Percentiles rank a stretch among this genome's conserved stretches.
Evolutionary conservation across 2,888 invertebrate species (phyloP).

Genomic region (Abrostola triplasia): DNA sequence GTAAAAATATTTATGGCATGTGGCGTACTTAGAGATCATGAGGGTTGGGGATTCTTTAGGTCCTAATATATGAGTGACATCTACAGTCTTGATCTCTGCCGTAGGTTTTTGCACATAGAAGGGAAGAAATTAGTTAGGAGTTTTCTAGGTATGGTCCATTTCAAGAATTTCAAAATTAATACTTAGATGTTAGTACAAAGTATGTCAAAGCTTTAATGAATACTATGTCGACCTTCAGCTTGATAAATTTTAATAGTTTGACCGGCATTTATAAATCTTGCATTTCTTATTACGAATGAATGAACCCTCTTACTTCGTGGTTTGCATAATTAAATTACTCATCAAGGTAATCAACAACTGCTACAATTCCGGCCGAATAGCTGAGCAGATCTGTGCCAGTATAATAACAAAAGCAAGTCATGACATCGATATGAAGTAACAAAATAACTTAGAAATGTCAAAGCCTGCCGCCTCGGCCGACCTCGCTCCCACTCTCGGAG

Average conservation of each 20-base stretch:
- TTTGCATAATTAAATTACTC: slow-evolving; percentile 29
- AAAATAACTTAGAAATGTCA: slow-evolving; percentile 84
- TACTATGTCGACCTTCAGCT: slow-evolving; percentile 26
- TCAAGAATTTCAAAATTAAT: no score
- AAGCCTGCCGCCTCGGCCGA: slow-evolving; percentile 71
- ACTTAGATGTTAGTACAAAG: no score
- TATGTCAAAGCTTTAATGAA: slow-evolving; percentile 3
- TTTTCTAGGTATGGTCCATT: no score
- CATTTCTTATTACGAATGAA: slow-evolving; percentile 26
- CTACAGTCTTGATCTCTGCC: no score
- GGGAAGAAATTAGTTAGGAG: no score
- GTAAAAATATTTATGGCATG: slow-evolving; percentile 38
- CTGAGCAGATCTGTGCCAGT: slow-evolving; percentile 33
- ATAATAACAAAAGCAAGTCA: slow-evolving; percentile 71
- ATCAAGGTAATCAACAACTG: slow-evolving; percentile 47
- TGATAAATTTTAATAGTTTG: slow-evolving; percentile 8
- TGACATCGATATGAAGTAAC: slow-evolving; percentile 73
- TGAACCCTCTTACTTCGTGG: slow-evolving; percentile 41
- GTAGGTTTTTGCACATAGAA: no score
- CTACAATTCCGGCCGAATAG: slow-evolving; percentile 40
- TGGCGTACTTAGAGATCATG: slow-evolving; percentile 3
- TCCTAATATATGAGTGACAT: no score
- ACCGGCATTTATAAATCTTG: slow-evolving; percentile 20
- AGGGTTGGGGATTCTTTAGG: background rate
- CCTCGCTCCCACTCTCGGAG: slow-evolving; percentile 81